Evolutionary conservation across 2,113 vertebrate genomes (phyloP).

Genomic region (Corynorhinus townsendii): DNA sequence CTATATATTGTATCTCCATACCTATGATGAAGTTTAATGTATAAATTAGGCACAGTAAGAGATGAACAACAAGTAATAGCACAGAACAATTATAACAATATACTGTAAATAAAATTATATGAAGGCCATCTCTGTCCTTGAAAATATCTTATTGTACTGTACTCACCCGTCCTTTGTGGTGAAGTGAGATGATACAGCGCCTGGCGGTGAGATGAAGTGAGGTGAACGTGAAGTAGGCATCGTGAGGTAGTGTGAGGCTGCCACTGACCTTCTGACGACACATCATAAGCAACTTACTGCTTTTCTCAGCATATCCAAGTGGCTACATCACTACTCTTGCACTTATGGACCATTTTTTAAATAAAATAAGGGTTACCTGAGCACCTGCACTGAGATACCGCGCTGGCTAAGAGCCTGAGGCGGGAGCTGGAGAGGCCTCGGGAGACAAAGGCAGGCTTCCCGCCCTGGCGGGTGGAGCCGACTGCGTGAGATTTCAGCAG

Average conservation of each 20-base stretch:
- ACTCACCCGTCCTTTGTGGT: not conserved
- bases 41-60: not conserved
- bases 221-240: too few relatives aligned
- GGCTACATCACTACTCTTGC: too few relatives aligned
- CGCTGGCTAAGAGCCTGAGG: not conserved
- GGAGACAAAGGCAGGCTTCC: too few relatives aligned
- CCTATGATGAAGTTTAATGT: not conserved
- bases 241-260: not conserved
- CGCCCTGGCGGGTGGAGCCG: fast-evolving
- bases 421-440: too few relatives aligned
- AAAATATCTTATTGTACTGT: too few relatives aligned
- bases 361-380: not conserved
- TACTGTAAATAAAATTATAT: not conserved
- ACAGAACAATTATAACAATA: not conserved
- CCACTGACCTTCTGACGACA: not conserved
- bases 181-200: not conserved
- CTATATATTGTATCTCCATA: not conserved
- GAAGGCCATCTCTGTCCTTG: not conserved
- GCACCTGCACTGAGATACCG: not conserved
- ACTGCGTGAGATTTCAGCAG: not conserved
- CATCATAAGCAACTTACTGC: not conserved
- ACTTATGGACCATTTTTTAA: not conserved
- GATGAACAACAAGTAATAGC: not conserved
- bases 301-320: not conserved
- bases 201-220: not conserved